Evolutionary conservation across 2,888 invertebrate species (phyloP).

Genomic region (Acrobasis consociella): DNA sequence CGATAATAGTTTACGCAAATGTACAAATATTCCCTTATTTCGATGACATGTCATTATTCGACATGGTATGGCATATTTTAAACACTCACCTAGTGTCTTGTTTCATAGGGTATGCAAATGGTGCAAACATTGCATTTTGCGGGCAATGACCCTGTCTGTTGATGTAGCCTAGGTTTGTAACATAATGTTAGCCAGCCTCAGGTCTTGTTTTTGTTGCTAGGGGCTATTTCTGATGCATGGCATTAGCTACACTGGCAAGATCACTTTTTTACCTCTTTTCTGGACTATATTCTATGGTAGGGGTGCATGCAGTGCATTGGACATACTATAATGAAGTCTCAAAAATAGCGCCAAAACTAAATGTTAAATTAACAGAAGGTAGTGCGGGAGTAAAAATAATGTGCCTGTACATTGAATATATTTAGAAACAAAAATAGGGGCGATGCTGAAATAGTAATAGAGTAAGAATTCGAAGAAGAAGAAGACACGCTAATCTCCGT

Average conservation of each 20-base stretch:
- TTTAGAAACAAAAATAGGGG: no score
- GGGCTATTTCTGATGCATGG: not conserved
- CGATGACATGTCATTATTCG: not conserved
- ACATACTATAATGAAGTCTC: no score
- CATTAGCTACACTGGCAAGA: not conserved
- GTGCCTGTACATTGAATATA: no score
- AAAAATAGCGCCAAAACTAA: no score
- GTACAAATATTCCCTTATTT: not conserved
- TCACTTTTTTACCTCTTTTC: no score
- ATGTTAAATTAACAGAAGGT: no score
- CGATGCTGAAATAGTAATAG: no score
- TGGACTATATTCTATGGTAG: no score
- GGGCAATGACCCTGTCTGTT: slow-evolving; percentile 3
- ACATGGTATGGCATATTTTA: not conserved
- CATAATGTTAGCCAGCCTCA: not conserved
- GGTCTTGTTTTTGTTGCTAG: slow-evolving; percentile 1
- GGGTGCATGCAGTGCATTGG: no score
- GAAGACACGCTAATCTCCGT: no score
- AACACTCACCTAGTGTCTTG: not conserved
- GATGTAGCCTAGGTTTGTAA: not conserved
- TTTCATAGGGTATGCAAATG: slow-evolving; percentile 6
- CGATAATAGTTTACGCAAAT: not conserved
- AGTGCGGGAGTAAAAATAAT: no score
- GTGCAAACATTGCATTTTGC: not conserved
- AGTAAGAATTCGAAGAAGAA: no score